Evolutionary conservation across 2,113 vertebrate genomes (phyloP).

Genomic region (Rhinolophus ferrumequinum): DNA sequence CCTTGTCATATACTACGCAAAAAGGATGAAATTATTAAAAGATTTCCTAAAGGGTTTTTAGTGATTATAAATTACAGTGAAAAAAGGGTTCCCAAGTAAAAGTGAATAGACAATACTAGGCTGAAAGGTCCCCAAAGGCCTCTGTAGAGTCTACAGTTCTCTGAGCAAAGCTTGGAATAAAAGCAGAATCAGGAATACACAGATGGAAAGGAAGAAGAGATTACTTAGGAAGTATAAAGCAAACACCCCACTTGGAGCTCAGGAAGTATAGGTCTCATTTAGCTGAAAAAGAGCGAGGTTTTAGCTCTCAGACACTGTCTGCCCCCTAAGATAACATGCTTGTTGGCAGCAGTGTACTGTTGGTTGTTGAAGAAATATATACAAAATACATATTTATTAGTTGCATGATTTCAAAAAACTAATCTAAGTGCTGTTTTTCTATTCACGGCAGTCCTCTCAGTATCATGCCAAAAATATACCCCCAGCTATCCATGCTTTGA

Average conservation of each 20-base stretch:
- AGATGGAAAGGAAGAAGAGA: neutral
- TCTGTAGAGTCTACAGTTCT: neutral
- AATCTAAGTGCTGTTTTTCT: conserved; percentile 23
- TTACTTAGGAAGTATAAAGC: neutral
- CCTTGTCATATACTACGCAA: conserved; percentile 7
- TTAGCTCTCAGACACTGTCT: neutral
- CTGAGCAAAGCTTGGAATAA: neutral
- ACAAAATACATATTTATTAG: conserved; percentile 56
- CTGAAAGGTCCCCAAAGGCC: neutral
- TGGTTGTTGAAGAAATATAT: conserved; percentile 6
- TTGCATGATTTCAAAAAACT: conserved; percentile 4
- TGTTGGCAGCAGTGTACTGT: neutral
- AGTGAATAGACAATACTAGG: neutral
- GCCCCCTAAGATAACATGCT: neutral
- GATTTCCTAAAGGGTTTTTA: conserved; percentile 37
- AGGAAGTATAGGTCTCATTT: neutral
- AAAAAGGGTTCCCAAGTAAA: conserved; percentile 35
- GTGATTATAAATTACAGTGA: neutral
- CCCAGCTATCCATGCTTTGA: conserved; percentile 2
- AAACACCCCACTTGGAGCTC: neutral
- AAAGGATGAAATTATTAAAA: conserved; percentile 63
- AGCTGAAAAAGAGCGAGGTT: neutral
- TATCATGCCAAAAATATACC: conserved; percentile 24
- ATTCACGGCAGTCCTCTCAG: neutral
- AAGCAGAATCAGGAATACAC: neutral